Base-by-base conservation (phyloP, 1,140 invertebrate species). In the Rhopalosiphum maidis region DNA sequence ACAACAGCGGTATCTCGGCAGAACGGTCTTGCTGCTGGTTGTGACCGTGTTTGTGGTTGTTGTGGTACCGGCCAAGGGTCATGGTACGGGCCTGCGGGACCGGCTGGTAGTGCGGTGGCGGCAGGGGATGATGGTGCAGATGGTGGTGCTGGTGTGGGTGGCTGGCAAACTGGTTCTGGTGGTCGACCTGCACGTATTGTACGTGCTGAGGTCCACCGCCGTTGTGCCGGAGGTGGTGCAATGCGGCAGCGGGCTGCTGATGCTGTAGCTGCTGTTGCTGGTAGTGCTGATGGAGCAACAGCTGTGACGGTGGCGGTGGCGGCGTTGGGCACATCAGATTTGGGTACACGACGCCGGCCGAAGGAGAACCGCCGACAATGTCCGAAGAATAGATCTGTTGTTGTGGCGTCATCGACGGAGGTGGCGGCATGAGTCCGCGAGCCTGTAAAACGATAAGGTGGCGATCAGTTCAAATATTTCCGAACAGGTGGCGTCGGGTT, bases 11-110 rank as follows among this genome's bases (percentile, higher is more conserved):
- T 86, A 95, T 95, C 94, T 95, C 95, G 93, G 94, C 94, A 23
- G 95, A 94, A 93, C 95, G 95, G 94, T 96, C 95, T 93, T 96
- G 96, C 95, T 96, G 96, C 94, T 96, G 96, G 95, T 96, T 96
- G 94, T 96, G 96, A 93, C 96, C 96, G 94, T 96, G 96, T 94
- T 96, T 96, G 94, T 96, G 95, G 94, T 55, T 95, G 94, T 94
- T 96, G 94, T 90, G 89, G 37, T 60, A 90, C 5, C 89, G 94
- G 48, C 91, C 91, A 37, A 54, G 48, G 4, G 82, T 83, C 91
- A 54, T 83, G 48, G 68, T 54, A 7, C 91, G 30, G 7, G 68
- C n/a, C n/a, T 54, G 91, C 48, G 46, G 82, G 37, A 48, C 35
- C 77, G 41, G 68, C 68, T 91, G 90, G 4, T 86, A 83, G 37